Percentiles rank a stretch among this genome's conserved stretches.
These are phyloP conservation scores for Pseudobourletiella spinata DNA, from an alignment of 1,140 invertebrate species.

Conservation along the genomic window DNA sequence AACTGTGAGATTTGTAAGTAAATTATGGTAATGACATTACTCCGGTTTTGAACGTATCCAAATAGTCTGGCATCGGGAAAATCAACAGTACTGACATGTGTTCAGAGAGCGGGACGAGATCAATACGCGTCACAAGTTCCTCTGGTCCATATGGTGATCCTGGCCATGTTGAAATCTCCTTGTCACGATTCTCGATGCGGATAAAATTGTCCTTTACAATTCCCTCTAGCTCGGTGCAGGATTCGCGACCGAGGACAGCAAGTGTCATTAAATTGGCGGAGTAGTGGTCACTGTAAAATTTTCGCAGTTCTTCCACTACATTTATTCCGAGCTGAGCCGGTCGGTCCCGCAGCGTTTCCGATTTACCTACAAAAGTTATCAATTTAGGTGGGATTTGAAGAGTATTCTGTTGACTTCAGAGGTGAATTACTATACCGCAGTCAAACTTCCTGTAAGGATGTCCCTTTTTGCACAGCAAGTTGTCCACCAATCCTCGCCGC, in stretches of 20 bases:
- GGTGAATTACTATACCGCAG: background rate
- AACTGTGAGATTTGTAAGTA: no score
- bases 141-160: slow-evolving; percentile 68
- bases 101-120: slow-evolving; percentile 84
- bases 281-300: slow-evolving; percentile 87
- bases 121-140: slow-evolving; percentile 55
- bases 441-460: slow-evolving; percentile 86
- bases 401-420: background rate
- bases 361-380: slow-evolving; percentile 56
- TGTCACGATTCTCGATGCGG: slow-evolving; percentile 65
- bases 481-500: slow-evolving; percentile 77
- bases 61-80: slow-evolving; percentile 78
- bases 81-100: slow-evolving; percentile 68
- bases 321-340: slow-evolving; percentile 71
- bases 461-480: slow-evolving; percentile 57
- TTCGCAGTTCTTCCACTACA: slow-evolving; percentile 71
- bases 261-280: slow-evolving; percentile 88
- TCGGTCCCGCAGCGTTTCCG: slow-evolving; percentile 66
- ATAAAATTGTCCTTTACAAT: slow-evolving; percentile 69
- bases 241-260: slow-evolving; percentile 74
- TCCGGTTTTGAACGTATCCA: slow-evolving; percentile 65
- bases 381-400: no score
- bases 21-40: slow-evolving; percentile 43
- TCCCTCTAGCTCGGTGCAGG: slow-evolving; percentile 71
- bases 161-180: slow-evolving; percentile 60